Evolutionary conservation across 2,797 vertebrate species (phyloP), one percentile per base, ranked within the genome.

Genomic region (Agapornis canus): DNA sequence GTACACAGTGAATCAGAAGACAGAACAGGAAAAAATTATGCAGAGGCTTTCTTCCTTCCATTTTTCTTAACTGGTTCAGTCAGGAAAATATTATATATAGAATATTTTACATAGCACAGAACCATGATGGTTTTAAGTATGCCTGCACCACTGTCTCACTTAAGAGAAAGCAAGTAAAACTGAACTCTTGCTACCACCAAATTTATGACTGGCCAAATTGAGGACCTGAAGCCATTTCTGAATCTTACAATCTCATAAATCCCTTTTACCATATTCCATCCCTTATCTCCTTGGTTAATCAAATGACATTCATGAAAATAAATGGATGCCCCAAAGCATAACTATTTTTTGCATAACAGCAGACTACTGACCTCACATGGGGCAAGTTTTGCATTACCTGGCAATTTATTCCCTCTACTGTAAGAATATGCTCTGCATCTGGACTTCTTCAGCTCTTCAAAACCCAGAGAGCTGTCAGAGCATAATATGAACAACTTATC

Each of bases 341-440:
- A 40, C 26, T 60, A 4, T 26, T 64, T 47, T 68, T 69, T 70
- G 10, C 5, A 11, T 75, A 60, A 26, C 15, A 68, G 3, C 40
- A 25, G 15, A 29, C 16, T 63, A 42, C 14, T 43, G 61, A 29
- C 15, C 52, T 52, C 23, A 49, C 31, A 10, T 31, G 54, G 47
- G 54, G 17, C 25, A 39, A 71, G 9, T 59, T 56, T 52, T 86
- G 17, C 16, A 79, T 82, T 59, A 65, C 57, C 10, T 82, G 63
- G 65, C n/a, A 70, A 68, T 93, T 48, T 81, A 87, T 71, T 92
- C 86, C 86, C 83, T n/a, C 81, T 95, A 31, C 86, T 89, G 81
- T 57, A 89, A 86, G 80, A 19, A 92, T 76, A 69, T 29, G 5
- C 48, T 57, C 42, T 72, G 35, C 23, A 39, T 29, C 31, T 71